These are phyloP conservation scores for Panulirus ornatus DNA, from an alignment of 1,140 invertebrate genomes.

Conservation along the genomic window DNA sequence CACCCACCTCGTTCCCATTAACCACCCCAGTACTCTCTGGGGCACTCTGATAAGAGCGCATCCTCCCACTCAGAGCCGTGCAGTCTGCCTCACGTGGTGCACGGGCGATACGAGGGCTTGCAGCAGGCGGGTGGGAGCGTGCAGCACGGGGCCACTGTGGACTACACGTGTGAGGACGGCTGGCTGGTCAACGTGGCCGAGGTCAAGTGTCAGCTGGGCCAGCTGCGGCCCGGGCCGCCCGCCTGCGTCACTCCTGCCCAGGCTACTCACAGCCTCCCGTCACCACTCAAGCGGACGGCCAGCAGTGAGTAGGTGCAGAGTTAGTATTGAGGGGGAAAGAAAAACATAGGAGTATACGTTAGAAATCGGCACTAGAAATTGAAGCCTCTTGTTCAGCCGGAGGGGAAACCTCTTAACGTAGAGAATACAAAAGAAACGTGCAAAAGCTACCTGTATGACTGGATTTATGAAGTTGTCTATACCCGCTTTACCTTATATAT, in stretches of 20 bases:
- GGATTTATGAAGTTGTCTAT: too few relatives aligned
- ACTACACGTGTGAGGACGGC: slow-evolving; percentile 54
- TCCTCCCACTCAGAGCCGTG: slow-evolving; percentile 42
- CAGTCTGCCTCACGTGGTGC: slow-evolving; percentile 21
- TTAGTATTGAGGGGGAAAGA: too few relatives aligned
- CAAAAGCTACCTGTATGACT: too few relatives aligned
- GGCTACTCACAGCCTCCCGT: slow-evolving; percentile 25
- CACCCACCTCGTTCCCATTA: too few relatives aligned
- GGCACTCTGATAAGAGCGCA: too few relatives aligned
- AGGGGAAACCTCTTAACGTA: too few relatives aligned
- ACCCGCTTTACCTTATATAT: too few relatives aligned
- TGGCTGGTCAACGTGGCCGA: slow-evolving; percentile 40
- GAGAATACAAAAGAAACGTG: too few relatives aligned
- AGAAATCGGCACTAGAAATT: too few relatives aligned
- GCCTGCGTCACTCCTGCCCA: slow-evolving; percentile 55
- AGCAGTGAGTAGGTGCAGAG: neutral
- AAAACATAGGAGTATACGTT: too few relatives aligned
- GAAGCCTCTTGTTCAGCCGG: too few relatives aligned
- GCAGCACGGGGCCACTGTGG: slow-evolving; percentile 9
- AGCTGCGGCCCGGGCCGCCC: slow-evolving; percentile 31
- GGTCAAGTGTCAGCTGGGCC: slow-evolving; percentile 48
- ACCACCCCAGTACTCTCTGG: too few relatives aligned
- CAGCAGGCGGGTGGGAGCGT: neutral
- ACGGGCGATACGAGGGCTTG: slow-evolving; percentile 31
- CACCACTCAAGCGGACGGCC: neutral